phyloP scores from a whole-genome alignment of 2,797 vertebrate species.

The Tarsius wallacei region DNA sequence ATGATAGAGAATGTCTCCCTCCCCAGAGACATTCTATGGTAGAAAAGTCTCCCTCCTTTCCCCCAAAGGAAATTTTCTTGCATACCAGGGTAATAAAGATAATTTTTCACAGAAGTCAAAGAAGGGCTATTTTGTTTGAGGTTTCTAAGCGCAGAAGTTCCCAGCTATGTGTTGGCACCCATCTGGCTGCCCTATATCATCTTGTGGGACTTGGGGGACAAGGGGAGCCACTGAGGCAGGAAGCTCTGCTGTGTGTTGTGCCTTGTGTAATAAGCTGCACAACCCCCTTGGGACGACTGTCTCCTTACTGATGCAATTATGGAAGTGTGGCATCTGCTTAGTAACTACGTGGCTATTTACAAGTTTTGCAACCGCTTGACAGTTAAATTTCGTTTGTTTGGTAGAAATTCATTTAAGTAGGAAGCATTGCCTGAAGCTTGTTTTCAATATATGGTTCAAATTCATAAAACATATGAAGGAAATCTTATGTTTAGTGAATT shows the following conservation, averaged over 20 bases:
- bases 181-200: background rate
- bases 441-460: background rate
- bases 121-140: background rate
- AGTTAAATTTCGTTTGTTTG: slow-evolving; percentile 1
- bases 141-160: background rate
- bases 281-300: background rate
- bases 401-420: slow-evolving; percentile 47
- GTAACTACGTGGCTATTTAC: background rate
- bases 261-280: background rate
- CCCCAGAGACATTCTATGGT: background rate
- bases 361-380: background rate
- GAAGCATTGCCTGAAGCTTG: background rate
- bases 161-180: background rate
- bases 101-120: background rate
- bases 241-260: background rate
- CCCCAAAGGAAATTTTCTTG: background rate
- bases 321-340: background rate
- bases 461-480: background rate
- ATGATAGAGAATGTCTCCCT: background rate
- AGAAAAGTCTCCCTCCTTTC: background rate
- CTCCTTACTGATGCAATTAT: background rate
- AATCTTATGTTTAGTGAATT: background rate
- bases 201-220: background rate
- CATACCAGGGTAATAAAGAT: background rate
- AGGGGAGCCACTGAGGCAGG: background rate